Evolutionary conservation across 2,113 vertebrate species (phyloP).

Genomic region (Oceanodroma tethys): DNA sequence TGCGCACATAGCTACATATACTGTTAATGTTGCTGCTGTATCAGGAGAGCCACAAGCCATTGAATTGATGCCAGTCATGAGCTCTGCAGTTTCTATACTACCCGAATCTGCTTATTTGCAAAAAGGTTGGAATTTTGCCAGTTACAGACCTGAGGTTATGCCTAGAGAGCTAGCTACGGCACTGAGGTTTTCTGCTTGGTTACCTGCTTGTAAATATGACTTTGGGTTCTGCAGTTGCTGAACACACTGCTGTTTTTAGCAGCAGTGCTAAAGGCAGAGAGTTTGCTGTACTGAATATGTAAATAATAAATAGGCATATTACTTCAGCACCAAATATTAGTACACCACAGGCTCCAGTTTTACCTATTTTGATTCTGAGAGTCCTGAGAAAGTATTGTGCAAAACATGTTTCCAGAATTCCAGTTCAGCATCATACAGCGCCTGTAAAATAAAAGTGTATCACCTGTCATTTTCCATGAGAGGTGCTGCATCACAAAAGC

Average conservation of each 20-base stretch:
- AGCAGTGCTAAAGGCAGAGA: not conserved
- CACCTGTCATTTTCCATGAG: not conserved
- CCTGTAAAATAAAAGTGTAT: not conserved
- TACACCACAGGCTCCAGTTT: not conserved
- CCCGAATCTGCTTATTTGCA: not conserved
- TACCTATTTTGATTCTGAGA: not conserved
- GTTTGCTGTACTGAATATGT: not conserved
- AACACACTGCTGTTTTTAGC: not conserved
- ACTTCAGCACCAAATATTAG: not conserved
- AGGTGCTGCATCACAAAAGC: not conserved
- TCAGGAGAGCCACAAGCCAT: not conserved
- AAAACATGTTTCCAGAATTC: not conserved
- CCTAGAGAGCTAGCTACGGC: not conserved
- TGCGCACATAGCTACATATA: not conserved
- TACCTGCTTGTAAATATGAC: not conserved
- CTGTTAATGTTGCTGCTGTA: not conserved
- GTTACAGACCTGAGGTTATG: not conserved
- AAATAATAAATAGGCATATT: not conserved
- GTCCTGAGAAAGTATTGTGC: not conserved
- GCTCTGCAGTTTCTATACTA: not conserved
- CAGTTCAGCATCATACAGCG: not conserved
- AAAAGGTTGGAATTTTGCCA: not conserved
- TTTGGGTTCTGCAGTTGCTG: not conserved
- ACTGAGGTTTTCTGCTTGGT: not conserved
- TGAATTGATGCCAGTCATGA: not conserved